Base-by-base conservation (phyloP, 2,113 vertebrate species). In the Himantopus leucocephalus region DNA sequence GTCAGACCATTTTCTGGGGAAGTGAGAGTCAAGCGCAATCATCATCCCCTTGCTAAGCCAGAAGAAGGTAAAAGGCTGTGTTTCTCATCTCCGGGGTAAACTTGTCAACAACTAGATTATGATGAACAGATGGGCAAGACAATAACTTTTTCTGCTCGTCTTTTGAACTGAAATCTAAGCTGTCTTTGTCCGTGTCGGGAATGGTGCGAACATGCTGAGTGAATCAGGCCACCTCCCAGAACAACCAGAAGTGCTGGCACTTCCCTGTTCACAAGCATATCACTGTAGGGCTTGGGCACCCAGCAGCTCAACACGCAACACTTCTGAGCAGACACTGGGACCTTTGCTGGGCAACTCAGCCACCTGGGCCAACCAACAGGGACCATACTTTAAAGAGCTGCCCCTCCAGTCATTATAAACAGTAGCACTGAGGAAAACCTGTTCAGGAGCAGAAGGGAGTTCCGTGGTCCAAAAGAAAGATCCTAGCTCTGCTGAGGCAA, bases 21-120 rank as follows among this genome's bases (percentile, higher is more conserved):
- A 90, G 58, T 32, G 8, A 67, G 43, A 88, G 47, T 74, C 37
- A 80, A 80, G 21, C 5, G 4, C 39, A 60, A 64, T 37, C 5
- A 2, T 23, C 10, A 10, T 41, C 47, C 72, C 56, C 43, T 41
- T 77, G 80, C 66, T 81, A 81, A 64, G 64, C 26, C 83, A 87
- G 32, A 86, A 85, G 67, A 74, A 66, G 68, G 76, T 45, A 88
- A 88, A 91, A 94, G 91, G 72, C 55, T 77, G 53, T 52, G 45
- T 86, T 97, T 95, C 89, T 35, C 27, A 94, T 76, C 72, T 87
- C 37, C 37, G n/a, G 84, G 56, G 41, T 87, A 91, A 87, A 76
- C 35, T 2, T 75, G 76, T 87, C 83, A 78, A 37, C 78, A 84
- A 43, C 56, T 55, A 81, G 32, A 94, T 84, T 52, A 92, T 7